A percentile compares a stretch with the other conserved stretches of the same genome.
Evolutionary conservation across 2,888 invertebrate species (phyloP).

Genomic region (Melangyna quadrimaculata): DNA sequence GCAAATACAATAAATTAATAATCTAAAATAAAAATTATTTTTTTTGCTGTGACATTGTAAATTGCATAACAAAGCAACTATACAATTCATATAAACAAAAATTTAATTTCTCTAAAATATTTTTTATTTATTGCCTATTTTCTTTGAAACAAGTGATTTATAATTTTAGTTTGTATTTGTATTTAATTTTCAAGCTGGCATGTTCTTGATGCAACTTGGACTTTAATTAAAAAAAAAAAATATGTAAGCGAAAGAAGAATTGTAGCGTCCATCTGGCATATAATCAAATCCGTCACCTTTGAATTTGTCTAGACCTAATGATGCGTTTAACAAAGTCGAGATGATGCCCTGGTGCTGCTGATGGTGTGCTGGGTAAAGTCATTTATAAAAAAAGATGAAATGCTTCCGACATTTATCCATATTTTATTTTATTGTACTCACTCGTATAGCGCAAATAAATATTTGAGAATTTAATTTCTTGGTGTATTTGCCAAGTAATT

Average conservation of each 20-base stretch:
- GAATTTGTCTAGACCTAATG: conserved; percentile 60
- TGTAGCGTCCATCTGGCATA: conserved; percentile 32
- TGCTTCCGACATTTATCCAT: conserved; percentile 52
- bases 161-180: not conserved
- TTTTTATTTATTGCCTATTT: not conserved
- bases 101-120: not conserved
- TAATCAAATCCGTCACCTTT: conserved; percentile 47
- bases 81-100: conserved; percentile 11
- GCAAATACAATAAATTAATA: not conserved
- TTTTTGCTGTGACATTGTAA: not conserved
- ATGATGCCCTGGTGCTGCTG: not conserved
- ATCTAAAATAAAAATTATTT: not conserved
- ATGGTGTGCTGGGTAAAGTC: conserved; percentile 8
- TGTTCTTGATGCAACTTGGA: not conserved
- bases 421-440: not conserved
- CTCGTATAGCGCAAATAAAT: not conserved
- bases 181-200: not conserved
- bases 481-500: conserved; percentile 60
- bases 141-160: not conserved
- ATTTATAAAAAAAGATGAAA: conserved; percentile 35
- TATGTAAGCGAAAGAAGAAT: not conserved
- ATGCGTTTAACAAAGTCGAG: conserved; percentile 51
- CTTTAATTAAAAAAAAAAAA: conserved; percentile 17
- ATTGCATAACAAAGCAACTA: conserved; percentile 1
- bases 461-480: conserved; percentile 35